A percentile compares a stretch with the other conserved stretches of the same genome.
phyloP scores from a whole-genome alignment of 2,888 invertebrate species.

The Elgonia sp. region DNA sequence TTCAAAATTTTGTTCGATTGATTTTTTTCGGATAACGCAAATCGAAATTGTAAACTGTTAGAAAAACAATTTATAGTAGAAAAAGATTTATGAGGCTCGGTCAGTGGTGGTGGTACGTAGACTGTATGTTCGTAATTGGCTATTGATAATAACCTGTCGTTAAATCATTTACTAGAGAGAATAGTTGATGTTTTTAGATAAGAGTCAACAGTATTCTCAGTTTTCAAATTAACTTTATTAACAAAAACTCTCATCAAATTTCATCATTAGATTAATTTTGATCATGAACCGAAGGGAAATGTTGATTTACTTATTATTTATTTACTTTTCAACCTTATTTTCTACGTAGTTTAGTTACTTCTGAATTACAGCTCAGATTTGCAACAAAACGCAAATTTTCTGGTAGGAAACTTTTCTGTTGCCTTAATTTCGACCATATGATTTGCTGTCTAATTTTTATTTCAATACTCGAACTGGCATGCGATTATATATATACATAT shows the following conservation, averaged over 20 bases:
- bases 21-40: neutral
- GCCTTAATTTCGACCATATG: conserved; percentile 14
- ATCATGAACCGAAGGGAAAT: neutral
- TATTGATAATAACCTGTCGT: conserved; percentile 79
- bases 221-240: conserved; percentile 36
- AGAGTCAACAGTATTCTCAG: conserved; percentile 30
- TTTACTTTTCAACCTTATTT: neutral
- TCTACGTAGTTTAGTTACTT: conserved; percentile 29
- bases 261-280: conserved; percentile 48
- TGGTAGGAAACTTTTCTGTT: conserved; percentile 12
- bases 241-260: conserved; percentile 49
- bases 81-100: conserved; percentile 56
- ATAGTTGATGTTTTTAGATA: conserved; percentile 30
- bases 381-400: neutral
- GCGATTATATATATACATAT: conserved; percentile 27
- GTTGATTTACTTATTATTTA: no score
- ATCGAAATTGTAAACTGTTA: conserved; percentile 82
- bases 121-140: conserved; percentile 79
- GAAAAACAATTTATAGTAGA: conserved; percentile 85
- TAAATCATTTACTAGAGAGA: conserved; percentile 59
- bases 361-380: neutral
- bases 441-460: conserved; percentile 44
- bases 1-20: no score
- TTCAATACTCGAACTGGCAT: conserved; percentile 56
- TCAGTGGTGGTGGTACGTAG: conserved; percentile 83